phyloP scores from a whole-genome alignment of 1,140 invertebrate genomes.

The Pseudomyrmex gracilis region DNA sequence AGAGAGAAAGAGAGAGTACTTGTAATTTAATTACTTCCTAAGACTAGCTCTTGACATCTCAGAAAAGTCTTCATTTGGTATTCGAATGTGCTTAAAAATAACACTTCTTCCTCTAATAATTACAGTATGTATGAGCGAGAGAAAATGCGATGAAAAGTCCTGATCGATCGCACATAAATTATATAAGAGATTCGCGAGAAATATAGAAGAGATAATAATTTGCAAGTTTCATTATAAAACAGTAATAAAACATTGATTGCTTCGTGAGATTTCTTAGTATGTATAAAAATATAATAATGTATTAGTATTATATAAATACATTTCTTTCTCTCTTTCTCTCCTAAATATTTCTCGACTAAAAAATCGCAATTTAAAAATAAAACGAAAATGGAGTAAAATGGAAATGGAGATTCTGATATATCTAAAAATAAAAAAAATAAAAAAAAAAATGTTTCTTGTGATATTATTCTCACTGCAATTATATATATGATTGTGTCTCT shows the following conservation, averaged over 20 bases:
- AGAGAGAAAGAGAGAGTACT: slow-evolving; percentile 30
- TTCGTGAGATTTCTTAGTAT: too few relatives aligned
- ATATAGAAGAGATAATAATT: neutral
- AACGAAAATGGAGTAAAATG: too few relatives aligned
- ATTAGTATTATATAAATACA: neutral
- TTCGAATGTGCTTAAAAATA: neutral
- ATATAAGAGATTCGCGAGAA: neutral
- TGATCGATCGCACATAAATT: neutral
- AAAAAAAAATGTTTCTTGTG: neutral
- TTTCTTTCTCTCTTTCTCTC: neutral
- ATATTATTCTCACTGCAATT: neutral
- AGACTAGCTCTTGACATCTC: neutral
- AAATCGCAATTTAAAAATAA: neutral
- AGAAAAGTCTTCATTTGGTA: neutral
- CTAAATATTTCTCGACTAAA: neutral
- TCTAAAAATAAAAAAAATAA: neutral
- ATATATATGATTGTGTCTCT: neutral
- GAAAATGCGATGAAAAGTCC: neutral
- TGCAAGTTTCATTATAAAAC: too few relatives aligned
- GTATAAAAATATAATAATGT: neutral
- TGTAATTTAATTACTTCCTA: slow-evolving; percentile 26
- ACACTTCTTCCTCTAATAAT: neutral
- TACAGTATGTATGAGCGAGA: neutral
- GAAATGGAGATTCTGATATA: too few relatives aligned
- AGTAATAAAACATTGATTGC: too few relatives aligned